Base-by-base conservation (phyloP, 2,113 vertebrate genomes). In the Caranx ignobilis region DNA sequence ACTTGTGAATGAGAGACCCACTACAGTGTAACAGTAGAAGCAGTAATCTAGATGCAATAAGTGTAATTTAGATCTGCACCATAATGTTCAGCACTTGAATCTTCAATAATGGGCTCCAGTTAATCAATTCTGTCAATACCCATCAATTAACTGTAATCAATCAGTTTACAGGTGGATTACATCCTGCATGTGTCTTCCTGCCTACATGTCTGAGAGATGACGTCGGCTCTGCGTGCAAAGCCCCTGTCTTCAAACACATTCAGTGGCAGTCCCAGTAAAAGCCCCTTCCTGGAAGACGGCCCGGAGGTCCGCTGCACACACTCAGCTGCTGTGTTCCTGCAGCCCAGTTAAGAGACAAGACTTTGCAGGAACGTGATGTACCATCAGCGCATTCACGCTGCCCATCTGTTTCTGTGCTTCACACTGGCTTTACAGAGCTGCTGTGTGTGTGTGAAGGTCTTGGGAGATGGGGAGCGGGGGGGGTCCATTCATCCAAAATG, bases 371-470 rank as follows among this genome's bases (percentile, higher is more conserved):
- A 79, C 47, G 41, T 47, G 50, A 85, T 83, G 88, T 85, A 59
- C 83, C 67, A 72, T 81, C 57, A 12, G 4, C 32, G 11, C 80
- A 83, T 83, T 80, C 69, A 67, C 16, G 59, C 41, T 11, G 8
- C 55, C 21, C 89, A 91, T 92, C 93, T 90, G 90, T 75, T 91
- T 82, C 86, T 75, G 32, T 4, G 56, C 67, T 87, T 89, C 91
- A 90, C 84, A 77, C 69, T 54, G 70, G 76, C 66, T 87, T 81
- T 61, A 85, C 81, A 72, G 69, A 85, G 63, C 77, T 60, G 63
- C 84, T 73, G 66, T 87, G 75, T 26, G 75, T 26, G 26, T 85
- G 72, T 50, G 54, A 57, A 16, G 39, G 54, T 74, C 21, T 57
- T 59, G 56, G 65, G 57, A 76, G 78, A 31, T 8, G 16, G 34